Base-by-base conservation (phyloP, 2,113 vertebrate species). In the Dunckerocampus dactyliophorus region DNA sequence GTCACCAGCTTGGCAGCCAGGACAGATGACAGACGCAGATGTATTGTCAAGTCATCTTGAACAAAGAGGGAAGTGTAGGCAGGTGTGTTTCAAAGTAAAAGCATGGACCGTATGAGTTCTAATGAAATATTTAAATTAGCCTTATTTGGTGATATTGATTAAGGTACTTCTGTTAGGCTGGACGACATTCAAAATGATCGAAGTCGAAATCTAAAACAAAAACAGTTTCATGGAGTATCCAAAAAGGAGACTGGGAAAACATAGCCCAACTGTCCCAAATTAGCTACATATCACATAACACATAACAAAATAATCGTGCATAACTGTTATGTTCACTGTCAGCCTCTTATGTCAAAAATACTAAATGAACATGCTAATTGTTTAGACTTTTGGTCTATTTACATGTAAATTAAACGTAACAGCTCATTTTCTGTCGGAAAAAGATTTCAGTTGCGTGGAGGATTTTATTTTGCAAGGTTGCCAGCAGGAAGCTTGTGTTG, bases 11-110 rank as follows among this genome's bases (percentile, higher is more conserved):
- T 28, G 63, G 71, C 49, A 68, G 75, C 63, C 49, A 56, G 78
- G 71, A 79, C 85, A 79, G 79, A 79, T 73, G 65, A 82, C 75
- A 73, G 71, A 50, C 59, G 63, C 78, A 83, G 78, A 84, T 82
- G 71, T 65, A 74, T 43, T 65, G 57, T 62, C 53, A 84, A 84
- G 64, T 0, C 1, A 5, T 15, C 47, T 1, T 48, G 0, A 72
- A 24, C 28, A 8, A 24, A 55, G 31, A n/a, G 20, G 37, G 67
- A 77, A 65, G 6, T 9, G 0, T 0, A 0, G 15, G 8, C 2
- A 1, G 13, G 1, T 1, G 3, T 0, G 17, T 24, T 70, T 67
- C 74, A 79, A 74, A 84, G 64, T 83, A 79, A 74, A 56, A 70
- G 31, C 13, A 14, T 1, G 16, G 9, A 50, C 20, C 21, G 6